Conservation (phyloP, 2,888 invertebrate genomes). For the Rotaria magnacalcarata region DNA sequence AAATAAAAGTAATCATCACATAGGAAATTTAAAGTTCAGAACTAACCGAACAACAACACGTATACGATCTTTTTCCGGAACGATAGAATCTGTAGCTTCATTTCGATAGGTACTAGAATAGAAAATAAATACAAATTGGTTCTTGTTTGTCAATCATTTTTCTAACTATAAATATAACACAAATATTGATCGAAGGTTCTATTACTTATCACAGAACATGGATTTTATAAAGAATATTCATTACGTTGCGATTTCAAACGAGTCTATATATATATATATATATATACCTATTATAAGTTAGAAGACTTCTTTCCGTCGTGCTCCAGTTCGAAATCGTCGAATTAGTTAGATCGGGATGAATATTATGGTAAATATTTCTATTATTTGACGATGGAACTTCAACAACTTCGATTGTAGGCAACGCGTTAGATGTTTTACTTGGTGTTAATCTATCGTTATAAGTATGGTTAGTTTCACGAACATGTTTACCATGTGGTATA, state of each 20-base stretch:
- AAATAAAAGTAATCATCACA: neutral
- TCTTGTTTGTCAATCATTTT: too few species aligned
- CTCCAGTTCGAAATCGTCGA: neutral
- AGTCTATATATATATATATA: neutral
- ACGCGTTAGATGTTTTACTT: too few species aligned
- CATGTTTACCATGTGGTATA: neutral
- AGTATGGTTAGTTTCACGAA: neutral
- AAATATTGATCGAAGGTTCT: too few species aligned
- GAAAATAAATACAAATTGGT: neutral
- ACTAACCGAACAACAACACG: constrained; percentile 7
- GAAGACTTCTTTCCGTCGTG: neutral
- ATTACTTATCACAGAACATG: too few species aligned
- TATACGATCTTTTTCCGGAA: constrained; percentile 13
- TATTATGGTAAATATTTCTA: too few species aligned
- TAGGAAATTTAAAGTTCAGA: neutral
- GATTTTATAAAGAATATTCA: too few species aligned
- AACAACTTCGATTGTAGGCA: neutral
- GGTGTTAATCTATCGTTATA: too few species aligned
- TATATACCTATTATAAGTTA: neutral
- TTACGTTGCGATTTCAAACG: too few species aligned
- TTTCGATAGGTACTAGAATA: neutral
- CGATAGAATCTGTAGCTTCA: neutral
- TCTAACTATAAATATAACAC: too few species aligned
- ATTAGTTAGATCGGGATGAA: too few species aligned
- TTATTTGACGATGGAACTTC: neutral